A percentile compares a stretch with the other conserved stretches of the same genome.
Conservation (phyloP, 2,888 invertebrate species). For the Aricia artaxerxes region DNA sequence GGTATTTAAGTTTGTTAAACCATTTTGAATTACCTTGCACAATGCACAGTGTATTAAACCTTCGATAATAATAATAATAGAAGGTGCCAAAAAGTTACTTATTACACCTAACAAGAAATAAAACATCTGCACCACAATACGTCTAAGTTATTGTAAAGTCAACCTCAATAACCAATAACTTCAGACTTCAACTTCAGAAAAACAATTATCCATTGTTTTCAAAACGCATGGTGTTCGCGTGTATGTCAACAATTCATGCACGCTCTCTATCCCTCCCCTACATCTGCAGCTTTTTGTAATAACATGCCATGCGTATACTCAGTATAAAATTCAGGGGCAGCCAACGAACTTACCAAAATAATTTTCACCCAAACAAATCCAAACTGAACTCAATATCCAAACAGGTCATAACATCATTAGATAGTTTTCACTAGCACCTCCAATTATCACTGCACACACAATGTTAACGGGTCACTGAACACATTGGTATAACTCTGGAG, state of each 20-base stretch:
- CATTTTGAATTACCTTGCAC: no score
- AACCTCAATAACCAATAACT: not conserved
- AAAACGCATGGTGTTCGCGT: constrained; percentile 50
- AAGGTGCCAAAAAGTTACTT: no score
- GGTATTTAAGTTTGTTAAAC: no score
- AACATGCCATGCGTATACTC: constrained; percentile 47
- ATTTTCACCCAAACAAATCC: constrained; percentile 61
- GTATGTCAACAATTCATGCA: constrained; percentile 69
- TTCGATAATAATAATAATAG: no score
- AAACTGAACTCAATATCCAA: constrained; percentile 51
- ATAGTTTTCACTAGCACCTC: constrained; percentile 50
- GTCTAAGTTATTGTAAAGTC: no score
- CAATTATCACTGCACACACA: constrained; percentile 49
- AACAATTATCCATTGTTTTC: constrained; percentile 35
- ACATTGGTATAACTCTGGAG: constrained; percentile 60
- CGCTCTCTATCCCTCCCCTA: constrained; percentile 67
- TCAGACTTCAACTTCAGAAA: not conserved
- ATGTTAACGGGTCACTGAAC: constrained; percentile 55
- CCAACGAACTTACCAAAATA: constrained; percentile 56
- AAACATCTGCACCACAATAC: no score
- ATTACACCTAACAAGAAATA: no score
- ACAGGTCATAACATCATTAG: constrained; percentile 54
- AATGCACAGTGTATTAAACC: no score
- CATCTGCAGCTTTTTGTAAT: constrained; percentile 60
- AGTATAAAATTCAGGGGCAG: constrained; percentile 43